Evolutionary conservation across 1,140 invertebrate genomes (phyloP).

Genomic region (Panagrolaimus sp.): DNA sequence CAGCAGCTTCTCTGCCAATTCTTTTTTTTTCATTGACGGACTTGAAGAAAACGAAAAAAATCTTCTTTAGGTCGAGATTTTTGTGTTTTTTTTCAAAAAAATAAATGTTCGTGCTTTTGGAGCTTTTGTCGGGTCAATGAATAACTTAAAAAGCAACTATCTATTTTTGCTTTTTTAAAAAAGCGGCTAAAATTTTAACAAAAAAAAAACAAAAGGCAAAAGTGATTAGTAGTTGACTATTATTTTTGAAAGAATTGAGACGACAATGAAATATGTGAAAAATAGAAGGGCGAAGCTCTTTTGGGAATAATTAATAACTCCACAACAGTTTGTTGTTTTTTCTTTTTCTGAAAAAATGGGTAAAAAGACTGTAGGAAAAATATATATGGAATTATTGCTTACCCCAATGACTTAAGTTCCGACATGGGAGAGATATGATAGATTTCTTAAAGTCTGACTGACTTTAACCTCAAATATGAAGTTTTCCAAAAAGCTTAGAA

Average conservation of each 20-base stretch:
- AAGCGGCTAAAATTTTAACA: not conserved
- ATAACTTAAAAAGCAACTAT: not conserved
- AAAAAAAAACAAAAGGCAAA: not conserved
- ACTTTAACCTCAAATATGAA: not conserved
- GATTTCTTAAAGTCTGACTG: not conserved
- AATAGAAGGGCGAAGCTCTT: too few species aligned
- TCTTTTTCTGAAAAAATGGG: constrained; percentile 7
- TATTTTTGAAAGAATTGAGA: too few species aligned
- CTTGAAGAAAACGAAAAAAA: too few species aligned
- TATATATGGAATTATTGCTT: not conserved
- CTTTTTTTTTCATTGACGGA: too few species aligned
- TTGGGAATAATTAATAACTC: not conserved
- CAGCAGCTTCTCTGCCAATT: too few species aligned
- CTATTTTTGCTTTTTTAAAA: constrained; percentile 1
- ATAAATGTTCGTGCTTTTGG: too few species aligned
- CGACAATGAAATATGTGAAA: too few species aligned
- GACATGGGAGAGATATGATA: not conserved
- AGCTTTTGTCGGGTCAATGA: too few species aligned
- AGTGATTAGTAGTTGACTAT: not conserved
- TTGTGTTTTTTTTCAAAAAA: too few species aligned
- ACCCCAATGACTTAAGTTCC: not conserved
- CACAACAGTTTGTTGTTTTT: not conserved
- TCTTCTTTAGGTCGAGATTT: too few species aligned
- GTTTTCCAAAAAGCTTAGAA: too few species aligned
- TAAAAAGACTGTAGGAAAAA: not conserved